Percentiles rank a stretch among this genome's conserved stretches.
phyloP scores from a whole-genome alignment of 1,140 invertebrate species.

The Drosophila ogumai region DNA sequence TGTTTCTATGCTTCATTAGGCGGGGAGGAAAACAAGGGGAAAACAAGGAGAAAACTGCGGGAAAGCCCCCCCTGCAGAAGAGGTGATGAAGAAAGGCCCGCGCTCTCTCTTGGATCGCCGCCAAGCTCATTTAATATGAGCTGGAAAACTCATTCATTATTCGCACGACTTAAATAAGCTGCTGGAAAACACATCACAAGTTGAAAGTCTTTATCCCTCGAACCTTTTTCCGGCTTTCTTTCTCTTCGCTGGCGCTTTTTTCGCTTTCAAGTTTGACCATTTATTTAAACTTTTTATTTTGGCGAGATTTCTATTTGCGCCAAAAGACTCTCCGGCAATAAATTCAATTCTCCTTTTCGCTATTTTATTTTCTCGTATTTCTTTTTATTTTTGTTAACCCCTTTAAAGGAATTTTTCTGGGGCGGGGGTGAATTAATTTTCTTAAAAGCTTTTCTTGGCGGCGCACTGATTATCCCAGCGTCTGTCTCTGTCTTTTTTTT shows the following conservation, averaged over 20 bases:
- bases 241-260: conserved; percentile 18
- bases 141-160: conserved; percentile 68
- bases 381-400: conserved; percentile 54
- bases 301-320: conserved; percentile 67
- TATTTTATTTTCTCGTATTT: conserved; percentile 36
- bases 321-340: conserved; percentile 65
- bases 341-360: conserved; percentile 58
- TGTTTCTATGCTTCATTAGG: conserved; percentile 49
- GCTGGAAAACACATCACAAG: conserved; percentile 31
- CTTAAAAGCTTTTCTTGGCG: conserved; percentile 82
- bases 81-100: neutral
- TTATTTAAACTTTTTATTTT: conserved; percentile 79
- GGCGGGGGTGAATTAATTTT: conserved; percentile 78
- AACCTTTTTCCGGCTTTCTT: conserved; percentile 19
- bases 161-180: conserved; percentile 61
- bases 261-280: conserved; percentile 79
- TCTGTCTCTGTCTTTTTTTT: neutral
- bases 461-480: conserved; percentile 74
- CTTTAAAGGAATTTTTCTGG: conserved; percentile 40
- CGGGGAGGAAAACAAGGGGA: conserved; percentile 4
- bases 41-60: neutral
- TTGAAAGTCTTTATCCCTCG: conserved; percentile 17
- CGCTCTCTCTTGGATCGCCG: conserved; percentile 25
- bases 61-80: neutral
- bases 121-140: conserved; percentile 68